Evolutionary conservation across 2,113 vertebrate genomes (phyloP), one percentile per base, ranked within the genome.

Genomic region (Silurus glanis): DNA sequence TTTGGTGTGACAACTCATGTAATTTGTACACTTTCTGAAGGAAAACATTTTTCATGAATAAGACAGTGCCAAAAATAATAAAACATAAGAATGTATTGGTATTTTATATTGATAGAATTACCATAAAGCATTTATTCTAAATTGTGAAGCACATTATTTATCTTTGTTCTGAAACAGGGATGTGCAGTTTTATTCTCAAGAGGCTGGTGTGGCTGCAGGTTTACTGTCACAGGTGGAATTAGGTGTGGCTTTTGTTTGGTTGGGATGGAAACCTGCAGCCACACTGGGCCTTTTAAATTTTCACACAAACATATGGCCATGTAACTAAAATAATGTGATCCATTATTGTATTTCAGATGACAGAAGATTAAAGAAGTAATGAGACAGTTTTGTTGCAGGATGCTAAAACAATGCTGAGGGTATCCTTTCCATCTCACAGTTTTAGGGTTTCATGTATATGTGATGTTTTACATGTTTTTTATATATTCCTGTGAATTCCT

Each of bases 1-100:
- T 64, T 51, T 47, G 79, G 85, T 66, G 80, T 82, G 80, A 62
- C 47, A 9, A 23, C 62, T 9, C 16, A 56, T 71, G n/a, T 69
- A 14, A 69, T 83, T 45, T 58, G 28, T 56, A 58, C 66, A 72
- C 23, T 5, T 14, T 28, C 4, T 53, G 8, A 66, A 61, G 7
- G 4, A 61, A 7, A 21, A 21, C 21, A 61, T 25, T 19, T n/a
- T 75, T 12, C 19, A 75, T 45, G 47, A 72, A 45, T 17, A 19
- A 17, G 37, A 71, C 67, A 71, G 17, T 17, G 2, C 28, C 13
- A 69, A 25, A 69, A 69, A 71, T 6, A 71, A 71, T 17, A 71
- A 71, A 71, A 8, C 14, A 71, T 17, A 71, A 71, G 25, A 14
- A 17, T 45, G 28, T 45, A 25, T 13, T 76, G 23, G 49, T 51